Evolutionary conservation across 2,888 invertebrate genomes (phyloP).

Genomic region (Morinoia aosen): DNA sequence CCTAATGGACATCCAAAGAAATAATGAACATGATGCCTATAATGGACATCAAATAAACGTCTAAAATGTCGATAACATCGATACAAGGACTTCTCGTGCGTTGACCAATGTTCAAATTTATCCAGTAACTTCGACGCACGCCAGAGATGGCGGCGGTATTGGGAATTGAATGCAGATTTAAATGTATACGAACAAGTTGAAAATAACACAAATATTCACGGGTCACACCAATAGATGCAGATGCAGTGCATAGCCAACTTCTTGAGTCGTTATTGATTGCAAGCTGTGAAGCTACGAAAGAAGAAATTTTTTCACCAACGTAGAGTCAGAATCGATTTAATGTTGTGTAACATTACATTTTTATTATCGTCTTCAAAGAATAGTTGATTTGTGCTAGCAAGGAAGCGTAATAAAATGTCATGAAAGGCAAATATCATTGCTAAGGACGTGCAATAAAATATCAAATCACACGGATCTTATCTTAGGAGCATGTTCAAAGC

Average conservation of each 20-base stretch:
- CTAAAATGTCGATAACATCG: background rate
- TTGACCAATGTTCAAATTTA: background rate
- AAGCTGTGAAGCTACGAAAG: background rate
- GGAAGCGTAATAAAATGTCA: background rate
- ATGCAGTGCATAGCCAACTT: background rate
- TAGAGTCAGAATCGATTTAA: background rate
- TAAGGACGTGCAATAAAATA: background rate
- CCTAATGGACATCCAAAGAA: too few species aligned
- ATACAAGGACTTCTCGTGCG: background rate
- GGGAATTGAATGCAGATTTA: background rate
- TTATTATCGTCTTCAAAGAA: background rate
- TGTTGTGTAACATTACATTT: background rate
- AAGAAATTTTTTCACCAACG: background rate
- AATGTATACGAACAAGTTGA: background rate
- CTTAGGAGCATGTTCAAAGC: background rate
- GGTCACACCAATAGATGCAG: background rate
- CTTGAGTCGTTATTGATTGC: background rate
- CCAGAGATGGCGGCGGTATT: background rate
- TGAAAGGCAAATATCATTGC: background rate
- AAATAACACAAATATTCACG: background rate
- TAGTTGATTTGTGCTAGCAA: background rate
- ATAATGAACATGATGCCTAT: too few species aligned
- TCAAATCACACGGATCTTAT: background rate
- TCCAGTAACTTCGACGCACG: background rate
- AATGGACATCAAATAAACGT: too few species aligned